Base-by-base conservation (phyloP, 2,113 vertebrate genomes). In the Platysternon megacephalum region DNA sequence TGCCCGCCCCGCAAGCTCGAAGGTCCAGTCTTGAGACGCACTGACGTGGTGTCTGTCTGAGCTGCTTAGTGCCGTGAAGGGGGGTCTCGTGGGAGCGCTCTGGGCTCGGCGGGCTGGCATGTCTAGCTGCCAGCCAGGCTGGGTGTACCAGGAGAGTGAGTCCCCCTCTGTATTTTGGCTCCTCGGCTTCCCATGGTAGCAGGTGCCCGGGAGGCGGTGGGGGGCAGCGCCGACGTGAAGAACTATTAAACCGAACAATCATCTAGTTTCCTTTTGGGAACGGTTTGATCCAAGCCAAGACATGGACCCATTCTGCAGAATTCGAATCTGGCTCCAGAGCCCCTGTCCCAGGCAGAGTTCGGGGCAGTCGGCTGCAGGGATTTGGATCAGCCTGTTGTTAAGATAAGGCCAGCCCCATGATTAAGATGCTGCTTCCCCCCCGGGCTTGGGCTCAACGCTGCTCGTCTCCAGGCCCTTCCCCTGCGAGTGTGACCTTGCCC, bases 1-100 rank as follows among this genome's bases (percentile, higher is more conserved):
- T 68, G 9, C 11, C n/a, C 4, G 4, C n/a, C 2, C 22, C 2
- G 11, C 6, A 44, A 39, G 39, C 42, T 46, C 24, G 2, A 22
- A 26, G 42, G 72, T 6, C 21, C 24, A 26, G 42, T 26, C 12
- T 44, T 6, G 74, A 76, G 42, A 76, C 26, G 24, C 42, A 3
- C 12, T 42, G n/a, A 11, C 0, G n/a, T 22, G 10, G n/a, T 22
- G 68, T 74, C n/a, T 12, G 6, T 24, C 35, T 12, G 6, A 46
- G 11, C 39, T 26, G 39, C 39, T 24, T 26, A 44, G 72, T 44
- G 22, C 72, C 8, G 3, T 28, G 42, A 28, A 28, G 74, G 24
- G 42, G 42, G 12, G 11, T 19, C 72, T 76, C 10, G 5, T 42
- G 39, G 72, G 72, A 76, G 39, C 42, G 19, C 11, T 21, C 72